These are phyloP conservation scores for Cryptocheilus praepositus DNA, from an alignment of 2,888 invertebrate species.

Conservation along the genomic window DNA sequence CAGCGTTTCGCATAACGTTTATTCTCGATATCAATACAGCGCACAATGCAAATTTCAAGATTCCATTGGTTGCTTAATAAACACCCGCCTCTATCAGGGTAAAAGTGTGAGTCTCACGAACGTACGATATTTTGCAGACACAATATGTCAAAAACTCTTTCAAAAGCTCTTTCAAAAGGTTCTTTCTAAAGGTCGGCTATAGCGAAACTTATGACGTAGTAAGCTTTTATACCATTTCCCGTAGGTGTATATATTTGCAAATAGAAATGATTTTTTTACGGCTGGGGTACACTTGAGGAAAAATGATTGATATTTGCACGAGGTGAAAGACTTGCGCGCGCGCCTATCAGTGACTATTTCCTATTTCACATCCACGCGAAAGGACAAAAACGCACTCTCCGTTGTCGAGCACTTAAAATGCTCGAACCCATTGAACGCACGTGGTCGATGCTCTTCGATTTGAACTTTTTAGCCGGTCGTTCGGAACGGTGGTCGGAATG, in stretches of 20 bases:
- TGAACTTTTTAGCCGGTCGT: conserved; percentile 10
- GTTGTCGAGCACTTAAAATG: conserved; percentile 35
- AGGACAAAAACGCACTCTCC: conserved; percentile 19
- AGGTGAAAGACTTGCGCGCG: no score
- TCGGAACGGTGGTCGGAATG: conserved; percentile 25
- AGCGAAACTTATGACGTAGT: no score
- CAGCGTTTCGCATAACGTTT: conserved; percentile 27
- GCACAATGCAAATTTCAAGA: neutral
- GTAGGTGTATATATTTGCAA: no score
- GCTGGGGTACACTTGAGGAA: no score
- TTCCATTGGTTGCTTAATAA: no score
- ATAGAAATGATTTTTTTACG: no score
- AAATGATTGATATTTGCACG: no score
- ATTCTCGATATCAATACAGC: conserved; percentile 36
- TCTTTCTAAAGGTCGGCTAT: no score
- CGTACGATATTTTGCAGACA: neutral
- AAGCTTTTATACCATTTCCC: no score
- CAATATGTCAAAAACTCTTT: no score
- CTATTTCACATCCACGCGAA: neutral
- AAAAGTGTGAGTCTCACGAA: neutral
- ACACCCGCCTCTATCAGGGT: no score
- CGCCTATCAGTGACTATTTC: neutral
- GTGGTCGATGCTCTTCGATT: conserved; percentile 32
- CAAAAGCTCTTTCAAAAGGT: no score
- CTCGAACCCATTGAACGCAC: conserved; percentile 34